phyloP scores from a whole-genome alignment of 2,888 invertebrate genomes.

The Pachydiplax longipennis region DNA sequence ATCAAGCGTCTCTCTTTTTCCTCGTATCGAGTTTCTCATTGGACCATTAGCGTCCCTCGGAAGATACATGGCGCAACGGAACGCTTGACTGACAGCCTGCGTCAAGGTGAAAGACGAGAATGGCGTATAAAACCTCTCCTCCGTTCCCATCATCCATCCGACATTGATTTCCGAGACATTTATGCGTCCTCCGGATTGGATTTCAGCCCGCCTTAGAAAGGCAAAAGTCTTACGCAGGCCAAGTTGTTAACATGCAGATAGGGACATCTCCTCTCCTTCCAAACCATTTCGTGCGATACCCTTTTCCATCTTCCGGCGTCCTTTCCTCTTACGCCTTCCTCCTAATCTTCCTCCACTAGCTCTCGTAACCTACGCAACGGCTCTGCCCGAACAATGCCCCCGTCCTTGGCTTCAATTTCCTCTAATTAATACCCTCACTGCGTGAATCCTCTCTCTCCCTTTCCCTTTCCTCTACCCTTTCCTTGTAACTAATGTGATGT shows the following conservation, averaged over 20 bases:
- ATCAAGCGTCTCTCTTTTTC: neutral
- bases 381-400: neutral
- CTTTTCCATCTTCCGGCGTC: neutral
- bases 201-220: neutral
- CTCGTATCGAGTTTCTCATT: neutral
- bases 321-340: neutral
- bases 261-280: neutral
- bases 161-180: slow-evolving; percentile 34
- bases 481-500: neutral
- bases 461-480: neutral
- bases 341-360: neutral
- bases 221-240: slow-evolving; percentile 22
- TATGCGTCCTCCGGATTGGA: slow-evolving; percentile 21
- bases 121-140: neutral
- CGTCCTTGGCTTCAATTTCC: neutral
- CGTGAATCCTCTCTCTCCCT: neutral
- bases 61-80: neutral
- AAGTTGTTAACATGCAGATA: slow-evolving; percentile 43
- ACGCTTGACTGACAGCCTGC: slow-evolving; percentile 15
- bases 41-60: slow-evolving; percentile 9
- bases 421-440: neutral
- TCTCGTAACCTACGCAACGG: neutral
- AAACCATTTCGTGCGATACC: neutral
- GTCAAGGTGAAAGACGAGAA: slow-evolving; percentile 27
- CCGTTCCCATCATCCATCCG: neutral